Evolutionary conservation across 2,888 invertebrate genomes (phyloP), one percentile per base, ranked within the genome.

Genomic region (Corythucha ciliata): DNA sequence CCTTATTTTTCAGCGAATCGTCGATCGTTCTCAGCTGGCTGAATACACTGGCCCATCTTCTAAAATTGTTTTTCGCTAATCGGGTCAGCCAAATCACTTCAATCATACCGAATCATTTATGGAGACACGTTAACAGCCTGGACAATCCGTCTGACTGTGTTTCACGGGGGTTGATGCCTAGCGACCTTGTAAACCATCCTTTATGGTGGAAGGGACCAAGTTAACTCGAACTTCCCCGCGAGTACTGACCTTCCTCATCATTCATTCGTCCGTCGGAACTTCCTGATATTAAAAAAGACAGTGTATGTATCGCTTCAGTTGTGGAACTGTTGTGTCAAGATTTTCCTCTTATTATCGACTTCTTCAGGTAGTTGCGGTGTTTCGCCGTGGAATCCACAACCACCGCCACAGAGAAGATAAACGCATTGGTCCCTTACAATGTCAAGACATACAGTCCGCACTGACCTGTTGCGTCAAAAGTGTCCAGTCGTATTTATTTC

Each of bases 1-100:
- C 44, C 2, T 21, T n/a, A 8, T 51, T 22, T 27, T 55, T 42
- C 34, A 41, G 52, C 20, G 54, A 56, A 41, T 55, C 54, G 8
- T 18, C 41, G 3, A 36, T 56, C n/a, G 54, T 55, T 14, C 29
- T 56, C 2, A 41, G 41, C 4, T 56, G 56, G 54, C 29, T 56
- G 5, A 27, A 26, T 14, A 55, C 49, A n/a, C n/a, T n/a, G n/a
- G n/a, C n/a, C n/a, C 46, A 52, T 52, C 27, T n/a, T 2, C 21
- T 51, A 6, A 56, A 56, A 39, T 52, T 48, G 4, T 56, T 42
- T 40, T 51, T 56, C 4, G 47, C 37, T 2, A 56, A 56, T 32
- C 34, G 55, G 14, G 52, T 56, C 8, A 22, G 29, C 10, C 29
- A 56, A 42, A 47, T 54, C 2, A 4, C 20, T 16, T 18, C 29